Percentiles rank a stretch among this genome's conserved stretches.
phyloP scores from a whole-genome alignment of 1,140 invertebrate species.

The Lutraria rhynchaena region DNA sequence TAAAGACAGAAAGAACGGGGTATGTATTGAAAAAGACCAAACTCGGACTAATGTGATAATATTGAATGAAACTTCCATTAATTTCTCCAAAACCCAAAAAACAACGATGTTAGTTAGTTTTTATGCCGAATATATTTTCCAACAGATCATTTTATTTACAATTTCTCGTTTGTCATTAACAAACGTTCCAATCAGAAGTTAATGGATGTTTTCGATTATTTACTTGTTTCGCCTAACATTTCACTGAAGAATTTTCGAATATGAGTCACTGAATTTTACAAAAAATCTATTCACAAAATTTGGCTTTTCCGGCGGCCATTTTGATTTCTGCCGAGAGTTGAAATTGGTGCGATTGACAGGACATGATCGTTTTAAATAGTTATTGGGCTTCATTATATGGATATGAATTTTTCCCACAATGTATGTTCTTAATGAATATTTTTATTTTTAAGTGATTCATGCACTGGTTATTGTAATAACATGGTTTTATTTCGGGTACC shows the following conservation, averaged over 20 bases:
- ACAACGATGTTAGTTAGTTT: background rate
- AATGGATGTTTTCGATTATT: slow-evolving; percentile 27
- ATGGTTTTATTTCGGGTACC: background rate
- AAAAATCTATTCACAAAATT: background rate
- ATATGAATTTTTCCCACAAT: background rate
- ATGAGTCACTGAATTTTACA: background rate
- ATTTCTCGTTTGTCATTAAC: background rate
- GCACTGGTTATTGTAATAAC: background rate
- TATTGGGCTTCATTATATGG: slow-evolving; percentile 1
- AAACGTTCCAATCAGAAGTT: background rate
- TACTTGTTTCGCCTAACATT: slow-evolving; percentile 39
- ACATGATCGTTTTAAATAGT: slow-evolving; percentile 14
- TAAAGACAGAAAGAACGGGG: slow-evolving; percentile 50
- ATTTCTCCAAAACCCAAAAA: slow-evolving; percentile 20
- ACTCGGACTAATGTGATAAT: slow-evolving; percentile 48
- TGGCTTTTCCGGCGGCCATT: slow-evolving; percentile 44
- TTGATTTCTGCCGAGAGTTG: slow-evolving; percentile 53
- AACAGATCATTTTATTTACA: background rate
- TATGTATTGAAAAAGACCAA: slow-evolving; percentile 37
- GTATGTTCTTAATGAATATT: background rate
- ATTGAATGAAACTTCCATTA: slow-evolving; percentile 44
- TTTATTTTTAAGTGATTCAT: background rate
- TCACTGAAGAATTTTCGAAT: background rate
- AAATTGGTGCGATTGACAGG: slow-evolving; percentile 58
- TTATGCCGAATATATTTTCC: background rate